Evolutionary conservation across 2,888 invertebrate species (phyloP), one percentile per base, ranked within the genome.

Genomic region (Phalera bucephala): DNA sequence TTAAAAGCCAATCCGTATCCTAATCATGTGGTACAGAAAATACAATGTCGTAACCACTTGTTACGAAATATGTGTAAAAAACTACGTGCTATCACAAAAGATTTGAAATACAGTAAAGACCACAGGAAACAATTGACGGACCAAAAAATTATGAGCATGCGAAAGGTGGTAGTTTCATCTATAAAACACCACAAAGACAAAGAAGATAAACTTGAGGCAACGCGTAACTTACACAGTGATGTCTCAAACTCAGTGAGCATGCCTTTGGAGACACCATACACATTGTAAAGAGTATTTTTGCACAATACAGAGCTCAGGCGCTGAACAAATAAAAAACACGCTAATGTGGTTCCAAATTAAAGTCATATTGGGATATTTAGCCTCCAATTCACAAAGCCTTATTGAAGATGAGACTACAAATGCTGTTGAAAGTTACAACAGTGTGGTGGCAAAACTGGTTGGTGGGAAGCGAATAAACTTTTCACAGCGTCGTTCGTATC

Each of bases 351-450:
- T 36, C 31, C 3, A 57, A 52, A 22, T 43, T 36, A 10, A 21
- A 52, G 8, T 15, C 31, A 27, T 66, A 70, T 50, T 56, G 62
- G 19, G 65, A 48, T 43, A 63, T 60, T 10, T 40, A 57, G 14
- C 62, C 65, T 33, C 33, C 17, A 33, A 35, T 46, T 6, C 56
- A 54, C 20, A 29, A 42, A n/a, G n/a, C n/a, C n/a, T n/a, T 13
- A 30, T 37, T 3, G 52, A 58, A n/a, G n/a, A n/a, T n/a, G n/a
- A n/a, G n/a, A n/a, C n/a, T 34, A 40, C 39, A 22, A 51, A 54
- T 20, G 37, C 39, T 43, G 63, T 64, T 3, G 68, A 69, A 50
- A 31, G 42, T 7, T 72, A 49, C 33, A 66, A 65, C 37, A 49
- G 51, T 12, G 38, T 61, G 10, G 50, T 68, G n/a, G 58, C 60